Evolutionary conservation across 2,113 vertebrate species (phyloP).

Genomic region (Leucoraja erinaceus): DNA sequence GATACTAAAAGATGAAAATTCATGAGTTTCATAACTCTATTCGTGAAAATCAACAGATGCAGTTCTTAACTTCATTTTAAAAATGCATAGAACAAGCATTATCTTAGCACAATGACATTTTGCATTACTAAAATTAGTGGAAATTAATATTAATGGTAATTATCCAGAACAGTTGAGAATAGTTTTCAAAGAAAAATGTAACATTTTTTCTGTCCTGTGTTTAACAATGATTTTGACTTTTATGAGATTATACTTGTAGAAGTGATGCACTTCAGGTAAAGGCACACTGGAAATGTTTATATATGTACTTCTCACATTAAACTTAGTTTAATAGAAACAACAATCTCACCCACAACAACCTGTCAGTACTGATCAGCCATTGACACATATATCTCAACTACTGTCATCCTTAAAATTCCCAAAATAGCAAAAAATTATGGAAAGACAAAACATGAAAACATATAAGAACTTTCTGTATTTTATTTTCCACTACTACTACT

Average conservation of each 20-base stretch:
- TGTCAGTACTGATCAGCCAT: slow-evolving; percentile 8
- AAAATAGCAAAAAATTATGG: neutral
- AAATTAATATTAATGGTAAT: neutral
- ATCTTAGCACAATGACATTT: neutral
- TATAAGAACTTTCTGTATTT: neutral
- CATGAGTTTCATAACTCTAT: neutral
- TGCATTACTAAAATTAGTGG: neutral
- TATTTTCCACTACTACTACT: neutral
- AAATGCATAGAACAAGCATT: neutral
- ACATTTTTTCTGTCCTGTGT: neutral
- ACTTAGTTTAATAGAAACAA: neutral
- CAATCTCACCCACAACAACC: neutral
- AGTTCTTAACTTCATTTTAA: neutral
- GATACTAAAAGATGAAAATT: neutral
- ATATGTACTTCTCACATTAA: neutral
- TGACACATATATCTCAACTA: neutral
- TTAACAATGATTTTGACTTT: slow-evolving; percentile 10
- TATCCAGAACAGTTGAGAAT: neutral
- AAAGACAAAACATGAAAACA: neutral
- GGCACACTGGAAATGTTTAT: neutral
- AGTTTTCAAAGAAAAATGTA: neutral
- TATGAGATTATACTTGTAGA: neutral
- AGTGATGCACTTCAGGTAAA: neutral
- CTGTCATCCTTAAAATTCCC: neutral
- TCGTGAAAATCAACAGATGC: neutral